Evolutionary conservation across 2,797 vertebrate genomes (phyloP).

Genomic region (Enteromius afrohamiltoni): DNA sequence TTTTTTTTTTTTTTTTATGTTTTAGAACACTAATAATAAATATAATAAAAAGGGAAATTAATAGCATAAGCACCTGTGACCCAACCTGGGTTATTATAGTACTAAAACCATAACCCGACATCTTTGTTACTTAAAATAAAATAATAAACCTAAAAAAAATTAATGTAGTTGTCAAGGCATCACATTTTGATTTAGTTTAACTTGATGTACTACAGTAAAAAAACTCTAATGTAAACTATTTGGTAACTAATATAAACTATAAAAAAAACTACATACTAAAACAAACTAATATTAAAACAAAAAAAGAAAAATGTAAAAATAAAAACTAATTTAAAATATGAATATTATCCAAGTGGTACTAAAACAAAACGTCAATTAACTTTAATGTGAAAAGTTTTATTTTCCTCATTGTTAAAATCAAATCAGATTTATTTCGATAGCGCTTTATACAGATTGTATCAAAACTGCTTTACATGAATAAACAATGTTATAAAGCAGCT

Average conservation of each 20-base stretch:
- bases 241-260: not conserved
- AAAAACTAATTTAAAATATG: not conserved
- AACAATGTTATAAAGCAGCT: not conserved
- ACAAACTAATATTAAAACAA: not conserved
- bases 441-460: not conserved
- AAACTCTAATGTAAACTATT: not conserved
- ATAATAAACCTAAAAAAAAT: not conserved
- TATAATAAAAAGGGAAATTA: not conserved
- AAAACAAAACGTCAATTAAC: not conserved
- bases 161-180: not conserved
- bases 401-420: not conserved
- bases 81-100: not conserved
- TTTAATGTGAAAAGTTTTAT: not conserved
- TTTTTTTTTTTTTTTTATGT: not conserved
- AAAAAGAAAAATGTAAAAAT: not conserved
- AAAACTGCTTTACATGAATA: not conserved
- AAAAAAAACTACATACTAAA: not conserved
- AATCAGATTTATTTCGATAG: not conserved
- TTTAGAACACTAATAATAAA: not conserved
- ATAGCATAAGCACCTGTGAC: not conserved
- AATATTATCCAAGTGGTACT: not conserved
- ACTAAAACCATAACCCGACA: not conserved
- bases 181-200: not conserved
- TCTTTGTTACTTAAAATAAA: not conserved
- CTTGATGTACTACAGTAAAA: not conserved